phyloP scores from a whole-genome alignment of 2,888 invertebrate species.

The Laothoe populi region DNA sequence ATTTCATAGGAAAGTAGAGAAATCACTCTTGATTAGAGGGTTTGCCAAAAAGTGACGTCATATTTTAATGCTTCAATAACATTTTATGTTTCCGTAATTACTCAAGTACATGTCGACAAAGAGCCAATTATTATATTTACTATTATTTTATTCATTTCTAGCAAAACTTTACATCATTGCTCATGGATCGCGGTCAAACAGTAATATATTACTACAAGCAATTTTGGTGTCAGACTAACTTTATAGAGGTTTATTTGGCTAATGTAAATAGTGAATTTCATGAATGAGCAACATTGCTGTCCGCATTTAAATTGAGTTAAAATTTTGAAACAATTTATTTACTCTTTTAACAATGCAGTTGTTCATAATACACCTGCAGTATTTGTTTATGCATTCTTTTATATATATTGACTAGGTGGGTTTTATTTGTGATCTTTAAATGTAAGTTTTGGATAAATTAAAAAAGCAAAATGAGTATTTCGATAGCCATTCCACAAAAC shows the following conservation, averaged over 20 bases:
- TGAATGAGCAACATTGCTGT: neutral
- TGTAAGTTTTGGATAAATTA: too few species aligned
- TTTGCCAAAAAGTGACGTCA: too few species aligned
- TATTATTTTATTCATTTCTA: constrained; percentile 31
- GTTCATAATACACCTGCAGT: neutral
- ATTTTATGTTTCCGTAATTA: too few species aligned
- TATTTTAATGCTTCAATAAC: too few species aligned
- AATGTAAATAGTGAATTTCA: constrained; percentile 16
- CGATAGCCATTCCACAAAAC: too few species aligned
- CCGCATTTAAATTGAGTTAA: constrained; percentile 1
- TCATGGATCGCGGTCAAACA: constrained; percentile 45
- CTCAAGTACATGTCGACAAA: too few species aligned
- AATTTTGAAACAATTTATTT: neutral
- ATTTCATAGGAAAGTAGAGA: too few species aligned
- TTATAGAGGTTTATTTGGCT: constrained; percentile 42
- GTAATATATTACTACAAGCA: constrained; percentile 53
- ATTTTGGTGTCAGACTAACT: constrained; percentile 53
- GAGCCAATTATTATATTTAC: neutral
- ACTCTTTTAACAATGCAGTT: neutral
- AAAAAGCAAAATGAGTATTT: too few species aligned
- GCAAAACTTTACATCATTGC: constrained; percentile 33
- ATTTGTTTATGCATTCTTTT: too few species aligned
- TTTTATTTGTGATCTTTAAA: too few species aligned
- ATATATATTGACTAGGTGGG: too few species aligned
- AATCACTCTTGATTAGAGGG: too few species aligned